These are phyloP conservation scores for Cyrtorhinus lividipennis DNA, from an alignment of 1,140 invertebrate species.

Conservation along the genomic window DNA sequence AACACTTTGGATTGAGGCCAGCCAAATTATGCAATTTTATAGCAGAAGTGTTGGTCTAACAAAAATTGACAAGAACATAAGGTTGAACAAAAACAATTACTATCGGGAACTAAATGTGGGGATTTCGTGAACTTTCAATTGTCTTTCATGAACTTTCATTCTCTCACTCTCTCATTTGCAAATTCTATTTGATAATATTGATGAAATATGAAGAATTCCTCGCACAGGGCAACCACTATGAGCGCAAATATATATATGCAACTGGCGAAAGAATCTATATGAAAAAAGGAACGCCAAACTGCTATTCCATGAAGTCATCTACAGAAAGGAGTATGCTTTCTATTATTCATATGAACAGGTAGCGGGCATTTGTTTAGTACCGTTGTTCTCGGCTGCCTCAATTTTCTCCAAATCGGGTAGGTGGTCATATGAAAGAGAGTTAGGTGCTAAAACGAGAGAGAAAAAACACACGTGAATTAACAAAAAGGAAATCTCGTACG, in stretches of 20 bases:
- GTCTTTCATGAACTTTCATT: too few relatives aligned
- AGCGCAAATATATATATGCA: background rate
- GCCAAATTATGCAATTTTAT: too few relatives aligned
- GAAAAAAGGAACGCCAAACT: background rate
- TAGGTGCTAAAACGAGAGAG: conserved; percentile 26
- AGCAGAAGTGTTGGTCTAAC: too few relatives aligned
- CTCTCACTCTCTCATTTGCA: too few relatives aligned
- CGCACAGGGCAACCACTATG: background rate
- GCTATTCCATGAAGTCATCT: conserved; percentile 1
- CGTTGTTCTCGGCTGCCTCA: conserved; percentile 26
- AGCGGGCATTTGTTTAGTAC: conserved; percentile 21
- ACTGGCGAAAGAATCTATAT: background rate
- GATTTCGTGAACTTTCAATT: too few relatives aligned
- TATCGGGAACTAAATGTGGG: too few relatives aligned
- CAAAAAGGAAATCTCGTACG: conserved; percentile 3
- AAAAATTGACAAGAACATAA: background rate
- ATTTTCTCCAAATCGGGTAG: conserved; percentile 28
- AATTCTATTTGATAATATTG: too few relatives aligned
- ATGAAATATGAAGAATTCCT: too few relatives aligned
- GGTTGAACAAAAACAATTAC: too few relatives aligned
- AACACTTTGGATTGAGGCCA: too few relatives aligned
- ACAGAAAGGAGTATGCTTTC: conserved; percentile 2
- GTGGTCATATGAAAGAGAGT: conserved; percentile 26
- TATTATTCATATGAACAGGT: conserved; percentile 5
- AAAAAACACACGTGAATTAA: conserved; percentile 21